Base-by-base conservation (phyloP, 2,888 invertebrate species). In the Unio pictorum region DNA sequence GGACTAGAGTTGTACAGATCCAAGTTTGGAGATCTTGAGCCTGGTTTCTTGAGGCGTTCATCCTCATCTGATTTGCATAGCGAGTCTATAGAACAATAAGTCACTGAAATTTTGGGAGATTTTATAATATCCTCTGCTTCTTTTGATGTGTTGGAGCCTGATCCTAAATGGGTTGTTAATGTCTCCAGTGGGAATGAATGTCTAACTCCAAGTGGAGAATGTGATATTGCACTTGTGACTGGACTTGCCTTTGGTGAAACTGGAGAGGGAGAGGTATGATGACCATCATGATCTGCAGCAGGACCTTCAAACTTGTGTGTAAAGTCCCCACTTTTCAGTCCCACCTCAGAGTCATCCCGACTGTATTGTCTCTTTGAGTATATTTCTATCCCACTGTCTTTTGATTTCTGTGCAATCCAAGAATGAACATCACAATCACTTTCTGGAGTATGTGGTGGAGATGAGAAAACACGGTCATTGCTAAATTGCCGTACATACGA, bases 41-140 rank as follows among this genome's bases (percentile, higher is more conserved):
- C 69, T 15, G 56, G 66, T 23, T 57, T 64, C 23, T 20, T 26
- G 28, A 55, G 58, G n/a, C 54, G 6, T 45, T 69, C 34, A 26
- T 58, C 69, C 45, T 62, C 64, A 30, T 67, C 63, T 15, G 30
- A 69, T 58, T 71, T 70, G 64, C 73, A 71, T 18, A 77, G 61
- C 4, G 69, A 69, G 23, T 74, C 77, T 45, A 73, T 73, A 4
- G 77, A 75, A 70, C 73, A 71, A 58, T 77, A 77, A 6, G 74
- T 77, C 54, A 78, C 63, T 55, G 72, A 69, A 68, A 76, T 58
- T 72, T 78, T 76, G n/a, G 76, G 76, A n/a, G 78, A 76, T 45
- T 65, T 72, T 15, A 80, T 80, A 66, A 80, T 80, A 61, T 80
- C 80, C 63, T 80, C 80, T 23, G 80, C 80, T 68, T 80, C 80